Base-by-base conservation (phyloP, 2,888 invertebrate genomes). In the Stenotaenia linearis region DNA sequence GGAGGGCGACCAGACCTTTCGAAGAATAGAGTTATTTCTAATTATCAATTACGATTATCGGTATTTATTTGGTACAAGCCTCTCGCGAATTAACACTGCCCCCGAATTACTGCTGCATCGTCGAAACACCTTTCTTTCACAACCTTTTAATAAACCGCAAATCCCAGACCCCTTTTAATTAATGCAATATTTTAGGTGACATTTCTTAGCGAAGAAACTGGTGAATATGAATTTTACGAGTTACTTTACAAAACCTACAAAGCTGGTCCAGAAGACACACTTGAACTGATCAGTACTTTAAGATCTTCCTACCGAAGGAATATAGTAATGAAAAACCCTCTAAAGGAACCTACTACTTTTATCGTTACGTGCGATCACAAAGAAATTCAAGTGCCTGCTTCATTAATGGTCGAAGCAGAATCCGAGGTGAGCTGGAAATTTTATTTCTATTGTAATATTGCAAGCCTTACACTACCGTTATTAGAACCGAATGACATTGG, bases 191-290 rank as follows among this genome's bases (percentile, higher is more conserved):
- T 40, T 3, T 15, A 69, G 69, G 69, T 69, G 25, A 69, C 28
- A 69, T 69, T 69, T 15, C 25, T 9, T 25, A 69, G 69, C 18
- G 69, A 69, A 28, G 25, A 69, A 28, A 69, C 69, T 69, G 69
- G 69, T 15, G 69, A 69, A 28, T 69, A 69, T 69, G 69, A 69
- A 69, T 69, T 69, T 69, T 69, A 69, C 28, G 69, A 69, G 12
- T 5, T 69, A 28, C 0, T 25, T 10, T 69, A 69, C n/a, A 69
- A 69, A 28, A 18, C 69, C 28, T 69, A 69, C 18, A 69, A 69
- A 69, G 69, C 69, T 25, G 69, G 69, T 9, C 69, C 69, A 69
- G 28, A 25, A 23, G 69, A 28, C 9, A 15, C 69, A 15, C 28
- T 69, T 15, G n/a, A 69, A 69, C 28, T 69, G 10, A 25, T 5